Evolutionary conservation across 2,113 vertebrate species (phyloP).

Genomic region (Circaetus gallicus): DNA sequence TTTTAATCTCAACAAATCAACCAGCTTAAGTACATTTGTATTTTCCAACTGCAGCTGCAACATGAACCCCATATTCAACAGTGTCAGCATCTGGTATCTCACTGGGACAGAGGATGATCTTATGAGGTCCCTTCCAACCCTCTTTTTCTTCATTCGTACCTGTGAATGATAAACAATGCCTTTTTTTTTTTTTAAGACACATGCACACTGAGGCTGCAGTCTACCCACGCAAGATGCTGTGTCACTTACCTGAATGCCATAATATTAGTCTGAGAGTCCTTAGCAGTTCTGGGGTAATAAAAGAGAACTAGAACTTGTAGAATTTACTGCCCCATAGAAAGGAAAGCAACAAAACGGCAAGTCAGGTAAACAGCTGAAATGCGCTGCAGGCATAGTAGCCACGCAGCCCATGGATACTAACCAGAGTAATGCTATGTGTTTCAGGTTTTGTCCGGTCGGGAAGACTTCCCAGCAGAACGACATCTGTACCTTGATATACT

Average conservation of each 20-base stretch:
- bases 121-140: not conserved
- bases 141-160: not conserved
- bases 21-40: not conserved
- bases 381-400: not conserved
- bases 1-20: not conserved
- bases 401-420: not conserved
- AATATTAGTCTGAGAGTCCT: not conserved
- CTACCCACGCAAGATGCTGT: not conserved
- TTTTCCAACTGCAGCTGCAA: not conserved
- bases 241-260: not conserved
- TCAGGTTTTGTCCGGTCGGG: not conserved
- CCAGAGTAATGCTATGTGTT: not conserved
- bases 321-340: not conserved
- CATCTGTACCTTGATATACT: not conserved
- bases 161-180: not conserved
- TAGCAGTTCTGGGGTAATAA: not conserved
- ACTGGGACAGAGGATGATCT: not conserved
- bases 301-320: not conserved
- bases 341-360: not conserved
- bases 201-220: not conserved
- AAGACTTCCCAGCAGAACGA: not conserved
- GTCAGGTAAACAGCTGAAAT: not conserved
- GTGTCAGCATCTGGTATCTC: not conserved
- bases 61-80: not conserved
- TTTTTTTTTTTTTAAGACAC: not conserved